A percentile compares a stretch with the other conserved stretches of the same genome.
Evolutionary conservation across 2,797 vertebrate genomes (phyloP).

Genomic region (Arrhamphus sclerolepis): DNA sequence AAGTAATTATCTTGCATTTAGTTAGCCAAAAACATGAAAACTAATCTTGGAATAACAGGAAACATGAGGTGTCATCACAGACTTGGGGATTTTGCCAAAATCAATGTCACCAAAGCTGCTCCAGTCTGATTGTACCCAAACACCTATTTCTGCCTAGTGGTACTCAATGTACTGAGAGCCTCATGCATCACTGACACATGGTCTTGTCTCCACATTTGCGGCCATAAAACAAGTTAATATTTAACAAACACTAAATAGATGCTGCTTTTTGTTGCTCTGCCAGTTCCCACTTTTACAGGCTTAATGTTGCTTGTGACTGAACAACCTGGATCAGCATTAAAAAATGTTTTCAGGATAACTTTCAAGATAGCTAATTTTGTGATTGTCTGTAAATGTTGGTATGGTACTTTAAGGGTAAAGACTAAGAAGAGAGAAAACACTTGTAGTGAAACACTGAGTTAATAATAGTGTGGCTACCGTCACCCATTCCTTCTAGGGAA

Average conservation of each 20-base stretch:
- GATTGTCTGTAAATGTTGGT: too few species aligned
- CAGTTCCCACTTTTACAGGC: conserved; percentile 33
- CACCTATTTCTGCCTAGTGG: conserved; percentile 62
- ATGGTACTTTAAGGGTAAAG: conserved; percentile 4
- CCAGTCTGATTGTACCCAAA: conserved; percentile 36
- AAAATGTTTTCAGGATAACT: neutral
- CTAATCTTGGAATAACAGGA: conserved; percentile 21
- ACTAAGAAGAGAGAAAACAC: conserved; percentile 25
- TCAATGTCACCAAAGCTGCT: conserved; percentile 48
- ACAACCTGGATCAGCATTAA: conserved; percentile 1
- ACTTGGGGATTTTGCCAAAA: conserved; percentile 38
- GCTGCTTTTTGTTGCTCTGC: conserved; percentile 44
- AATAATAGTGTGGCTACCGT: conserved; percentile 56
- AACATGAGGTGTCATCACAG: conserved; percentile 21
- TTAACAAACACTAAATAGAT: conserved; percentile 80
- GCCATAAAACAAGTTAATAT: conserved; percentile 85
- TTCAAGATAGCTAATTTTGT: too few species aligned
- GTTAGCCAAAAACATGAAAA: conserved; percentile 1
- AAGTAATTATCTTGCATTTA: conserved; percentile 11
- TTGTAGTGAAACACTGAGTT: conserved; percentile 50
- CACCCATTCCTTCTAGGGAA: conserved; percentile 50
- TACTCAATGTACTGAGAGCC: conserved; percentile 71
- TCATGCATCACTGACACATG: conserved; percentile 74
- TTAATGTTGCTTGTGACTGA: conserved; percentile 24
- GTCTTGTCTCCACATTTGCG: conserved; percentile 70